Evolutionary conservation across 1,140 invertebrate genomes (phyloP), one percentile per base, ranked within the genome.

Genomic region (Papilio aristodemus): DNA sequence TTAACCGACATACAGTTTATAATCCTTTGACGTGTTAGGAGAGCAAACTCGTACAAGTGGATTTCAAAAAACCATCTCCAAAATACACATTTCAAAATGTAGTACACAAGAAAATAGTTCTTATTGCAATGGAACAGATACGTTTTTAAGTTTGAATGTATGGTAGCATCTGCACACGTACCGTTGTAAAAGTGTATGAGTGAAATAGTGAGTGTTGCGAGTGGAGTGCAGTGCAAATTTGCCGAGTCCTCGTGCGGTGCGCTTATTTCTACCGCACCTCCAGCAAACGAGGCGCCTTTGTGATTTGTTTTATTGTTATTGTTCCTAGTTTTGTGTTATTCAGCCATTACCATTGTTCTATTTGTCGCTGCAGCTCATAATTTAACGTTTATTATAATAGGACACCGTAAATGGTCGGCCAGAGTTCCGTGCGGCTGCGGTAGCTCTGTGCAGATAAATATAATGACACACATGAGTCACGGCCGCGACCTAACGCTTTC

Each of bases 161-260:
- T 22, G 36, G 70, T 74, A 41, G 14, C 17, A 25, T 17, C 0
- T 1, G 36, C 64, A 41, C 4, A 43, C 8, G 27, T 70, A 71
- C 54, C 43, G 70, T 75, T 71, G 74, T 69, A 59, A 37, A 27
- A 63, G 68, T 79, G 74, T 85, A 80, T 83, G 81, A 83, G 79
- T 86, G 79, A 83, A 85, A 84, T 80, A 84, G 85, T 80, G 78
- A 88, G 83, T 86, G 85, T 86, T 78, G 84, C 83, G 70, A 77
- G 68, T 82, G 76, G 79, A 89, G 87, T 85, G 87, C 82, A 85
- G 83, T 86, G 85, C 84, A 89, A 87, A 89, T 89, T 89, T 87
- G 83, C 83, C 75, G 75, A 71, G 80, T 80, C 84, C 81, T 86
- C 80, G 77, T 81, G 83, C 74, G 85, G 81, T 74, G 70, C 78